Conservation (phyloP, 2,888 invertebrate genomes). For the Antheraea yamamai region DNA sequence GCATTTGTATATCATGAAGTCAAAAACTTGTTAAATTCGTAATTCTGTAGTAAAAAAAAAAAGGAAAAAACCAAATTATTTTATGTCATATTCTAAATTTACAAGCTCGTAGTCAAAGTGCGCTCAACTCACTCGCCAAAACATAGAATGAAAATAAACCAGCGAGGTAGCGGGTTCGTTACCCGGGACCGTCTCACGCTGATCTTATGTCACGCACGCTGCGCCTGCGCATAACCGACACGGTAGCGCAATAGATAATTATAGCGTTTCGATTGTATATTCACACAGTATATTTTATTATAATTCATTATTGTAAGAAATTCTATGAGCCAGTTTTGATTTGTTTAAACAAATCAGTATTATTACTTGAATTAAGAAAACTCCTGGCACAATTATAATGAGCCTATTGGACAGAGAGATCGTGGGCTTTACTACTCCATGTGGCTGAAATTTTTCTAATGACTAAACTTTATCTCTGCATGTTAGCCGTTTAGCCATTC, state of each 20-base stretch:
- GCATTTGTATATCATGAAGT: too few species aligned
- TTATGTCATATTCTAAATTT: conserved; percentile 5
- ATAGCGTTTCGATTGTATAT: conserved; percentile 28
- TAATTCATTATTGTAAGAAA: background rate
- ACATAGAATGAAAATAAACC: conserved; percentile 63
- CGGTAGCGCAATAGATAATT: conserved; percentile 19
- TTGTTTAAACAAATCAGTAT: background rate
- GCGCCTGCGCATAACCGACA: conserved; percentile 42
- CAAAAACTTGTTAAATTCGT: too few species aligned
- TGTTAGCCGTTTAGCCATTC: too few species aligned
- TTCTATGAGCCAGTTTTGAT: background rate
- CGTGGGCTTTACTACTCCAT: too few species aligned
- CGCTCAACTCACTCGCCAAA: conserved; percentile 52
- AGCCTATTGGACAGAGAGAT: too few species aligned
- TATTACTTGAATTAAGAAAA: too few species aligned
- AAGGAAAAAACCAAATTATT: background rate
- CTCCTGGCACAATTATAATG: too few species aligned
- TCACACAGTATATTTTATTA: conserved; percentile 17
- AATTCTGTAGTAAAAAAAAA: too few species aligned
- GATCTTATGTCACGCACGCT: conserved; percentile 56
- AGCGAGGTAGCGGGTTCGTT: conserved; percentile 58
- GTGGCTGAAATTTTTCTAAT: too few species aligned
- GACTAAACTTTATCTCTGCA: too few species aligned
- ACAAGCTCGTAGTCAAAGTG: conserved; percentile 21
- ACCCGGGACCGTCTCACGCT: conserved; percentile 63